Base-by-base conservation (phyloP, 2,113 vertebrate species). In the Xyliphius kryptos region DNA sequence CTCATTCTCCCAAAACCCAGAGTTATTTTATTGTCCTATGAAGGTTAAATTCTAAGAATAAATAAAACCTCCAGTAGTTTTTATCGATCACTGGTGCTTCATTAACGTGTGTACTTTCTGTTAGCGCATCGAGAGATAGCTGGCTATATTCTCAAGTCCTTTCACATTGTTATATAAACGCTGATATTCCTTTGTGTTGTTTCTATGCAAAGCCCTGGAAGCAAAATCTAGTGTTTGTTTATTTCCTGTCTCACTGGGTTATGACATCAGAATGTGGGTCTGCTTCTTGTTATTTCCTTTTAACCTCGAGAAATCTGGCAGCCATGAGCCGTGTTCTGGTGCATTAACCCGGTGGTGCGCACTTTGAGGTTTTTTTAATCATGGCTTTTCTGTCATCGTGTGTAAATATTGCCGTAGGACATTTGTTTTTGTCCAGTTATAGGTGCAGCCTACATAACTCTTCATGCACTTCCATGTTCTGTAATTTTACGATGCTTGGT, bases 61-160 rank as follows among this genome's bases (percentile, higher is more conserved):
- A 32, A 5, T 32, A 32, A 32, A 32, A 32, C 26, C 26, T 32
- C 26, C 26, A 32, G 26, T 32, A 6, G 26, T 32, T 32, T 6
- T 32, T 32, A 32, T 32, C 26, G 4, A 32, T 32, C 26, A 32
- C 7, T 21, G 19, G 11, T 51, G 12, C 49, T 21, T 6, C 11
- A 21, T 65, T 20, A 48, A 54, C 56, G 37, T 32, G 47, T 36
- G 61, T 68, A 73, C 56, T 68, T 70, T 49, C 49, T 70, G n/a
- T 82, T 70, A 75, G 50, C 57, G 69, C 78, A 63, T 73, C 65
- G 82, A 85, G 85, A 85, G 75, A 80, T 87, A 85, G 86, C 85
- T 81, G 85, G 84, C 83, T 86, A 83, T 85, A 78, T 85, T 84
- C 85, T 88, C 82, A 76, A 60, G 5, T 6, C 19, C 52, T 22